phyloP scores from a whole-genome alignment of 1,140 invertebrate species.

The Episyrphus balteatus region DNA sequence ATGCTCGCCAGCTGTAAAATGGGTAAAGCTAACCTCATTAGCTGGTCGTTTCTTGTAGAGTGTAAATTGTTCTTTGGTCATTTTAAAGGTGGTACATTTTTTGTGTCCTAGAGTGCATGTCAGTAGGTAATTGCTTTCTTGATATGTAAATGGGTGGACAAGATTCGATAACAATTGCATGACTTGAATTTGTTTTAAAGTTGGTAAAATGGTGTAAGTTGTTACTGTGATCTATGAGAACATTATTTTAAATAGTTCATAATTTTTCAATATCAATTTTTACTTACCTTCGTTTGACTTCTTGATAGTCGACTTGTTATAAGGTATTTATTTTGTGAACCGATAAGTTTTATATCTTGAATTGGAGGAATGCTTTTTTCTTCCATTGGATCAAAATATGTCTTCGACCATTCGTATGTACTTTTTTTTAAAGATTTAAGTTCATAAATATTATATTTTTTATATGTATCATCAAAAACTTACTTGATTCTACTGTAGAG shows the following conservation, averaged over 20 bases:
- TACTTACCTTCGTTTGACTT: conserved; percentile 16
- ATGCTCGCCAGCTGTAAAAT: conserved; percentile 11
- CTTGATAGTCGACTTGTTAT: conserved; percentile 16
- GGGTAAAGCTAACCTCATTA: conserved; percentile 13
- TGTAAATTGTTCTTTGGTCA: conserved; percentile 24
- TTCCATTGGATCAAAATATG: conserved; percentile 27
- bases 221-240: conserved; percentile 16
- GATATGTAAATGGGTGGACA: conserved; percentile 15
- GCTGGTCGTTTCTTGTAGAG: conserved; percentile 14
- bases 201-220: conserved; percentile 14
- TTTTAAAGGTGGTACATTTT: conserved; percentile 18
- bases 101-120: conserved; percentile 11
- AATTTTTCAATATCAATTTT: not conserved
- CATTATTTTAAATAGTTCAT: not conserved
- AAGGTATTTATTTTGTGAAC: conserved; percentile 15
- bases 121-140: conserved; percentile 17
- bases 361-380: conserved; percentile 20
- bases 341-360: conserved; percentile 17
- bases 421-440: conserved; percentile 8
- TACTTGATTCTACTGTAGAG: conserved; percentile 16
- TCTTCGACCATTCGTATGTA: conserved; percentile 27
- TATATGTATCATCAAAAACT: not conserved
- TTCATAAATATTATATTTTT: not conserved
- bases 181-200: conserved; percentile 9
- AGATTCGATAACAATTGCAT: conserved; percentile 16